Base-by-base conservation (phyloP, 2,797 vertebrate genomes). In the Gastrophryne carolinensis region DNA sequence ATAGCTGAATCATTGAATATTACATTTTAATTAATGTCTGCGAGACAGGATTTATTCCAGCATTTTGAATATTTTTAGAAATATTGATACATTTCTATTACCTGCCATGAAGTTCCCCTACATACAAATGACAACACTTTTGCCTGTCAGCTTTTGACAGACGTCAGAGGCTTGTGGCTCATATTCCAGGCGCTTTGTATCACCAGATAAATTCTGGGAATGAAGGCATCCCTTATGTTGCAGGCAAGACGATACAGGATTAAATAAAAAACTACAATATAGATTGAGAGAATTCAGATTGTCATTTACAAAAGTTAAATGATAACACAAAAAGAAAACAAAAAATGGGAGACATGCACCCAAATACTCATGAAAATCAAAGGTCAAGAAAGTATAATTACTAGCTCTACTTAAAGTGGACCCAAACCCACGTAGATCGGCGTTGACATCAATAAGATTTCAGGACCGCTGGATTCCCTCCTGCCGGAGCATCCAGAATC, bases 41-140 rank as follows among this genome's bases (percentile, higher is more conserved):
- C 58, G 58, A 78, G 67, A 72, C 58, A 71, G 67, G 68, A 78
- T 72, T 72, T 78, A 72, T 78, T 50, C 32, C 52, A 34, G 61
- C 75, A 78, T 64, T 77, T 71, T 47, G 74, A 77, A 78, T 78
- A 78, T 72, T 78, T 78, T 78, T 72, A 72, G 75, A 72, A 78
- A 78, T 78, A 78, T 78, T 78, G 75, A 78, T 78, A 72, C 75
- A 60, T 64, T 78, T 78, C 75, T 78, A 78, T 78, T 78, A 72
- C 75, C 54, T 64, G 50, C 57, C 54, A 63, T 65, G 75, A 78
- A 63, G 67, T 71, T 71, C 50, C 61, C 39, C 60, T 71, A 72
- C 60, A 78, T 78, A 65, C 47, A 78, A 78, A 78, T 78, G 75
- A 72, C 75, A 78, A 72, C 75, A 78, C 68, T 78, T 72, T 70